Base-by-base conservation (phyloP, 2,888 invertebrate species). In the Pyralis farinalis region DNA sequence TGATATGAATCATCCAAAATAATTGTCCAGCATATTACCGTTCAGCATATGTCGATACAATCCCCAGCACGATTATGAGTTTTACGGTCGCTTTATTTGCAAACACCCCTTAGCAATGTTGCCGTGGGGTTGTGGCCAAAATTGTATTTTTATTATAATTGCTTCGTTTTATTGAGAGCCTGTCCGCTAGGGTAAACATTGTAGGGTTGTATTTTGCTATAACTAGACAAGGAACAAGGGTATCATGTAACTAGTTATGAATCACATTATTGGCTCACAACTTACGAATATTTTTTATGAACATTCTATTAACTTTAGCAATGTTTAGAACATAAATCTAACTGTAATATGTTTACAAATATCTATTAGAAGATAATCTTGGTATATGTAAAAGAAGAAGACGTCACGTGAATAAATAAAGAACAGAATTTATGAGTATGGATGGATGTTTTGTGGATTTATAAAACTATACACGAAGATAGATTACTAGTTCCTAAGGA, bases 81-180 rank as follows among this genome's bases (percentile, higher is more conserved):
- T 78, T 73, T 74, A 79, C 66, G 63, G 65, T 63, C 63, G 69
- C 63, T 78, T 82, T 84, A 84, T 85, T 86, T 62, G 86, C 87
- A 62, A 83, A 71, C 78, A 74, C 80, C 83, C 84, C 71, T 74
- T 68, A 42, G 51, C 44, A 44, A 57, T 62, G 58, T 71, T 61
- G 61, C 58, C 49, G 62, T 67, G 71, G 86, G 85, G 87, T 78
- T 84, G 85, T 64, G 80, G 82, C 82, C 76, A 71, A 84, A 86
- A 87, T 85, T 86, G 84, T 87, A 86, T 87, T 87, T 87, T 87
- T 87, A 88, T 87, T 85, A 78, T 87, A 87, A 88, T 84, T 72
- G 81, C 77, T 70, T 61, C 65, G 66, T 73, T 81, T 79, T 76
- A 81, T 83, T 69, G 74, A 76, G 73, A 74, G 59, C 67, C 67